phyloP scores from a whole-genome alignment of 2,797 vertebrate species.

The Hybognathus amarus region DNA sequence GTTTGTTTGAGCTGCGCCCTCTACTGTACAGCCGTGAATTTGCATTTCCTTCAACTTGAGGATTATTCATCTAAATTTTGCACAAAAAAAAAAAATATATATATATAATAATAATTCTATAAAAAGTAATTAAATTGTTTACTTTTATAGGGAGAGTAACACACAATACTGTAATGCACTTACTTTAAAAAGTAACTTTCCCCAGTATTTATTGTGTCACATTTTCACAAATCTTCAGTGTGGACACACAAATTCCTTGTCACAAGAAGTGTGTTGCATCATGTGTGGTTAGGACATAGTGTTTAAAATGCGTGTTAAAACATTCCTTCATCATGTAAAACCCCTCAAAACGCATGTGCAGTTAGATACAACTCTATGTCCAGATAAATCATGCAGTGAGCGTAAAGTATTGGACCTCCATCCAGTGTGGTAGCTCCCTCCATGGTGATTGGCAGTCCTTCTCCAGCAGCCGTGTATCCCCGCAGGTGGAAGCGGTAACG shows the following conservation, averaged over 20 bases:
- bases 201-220: neutral
- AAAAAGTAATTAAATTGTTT: neutral
- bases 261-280: neutral
- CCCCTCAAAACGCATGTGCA: neutral
- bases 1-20: neutral
- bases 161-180: neutral
- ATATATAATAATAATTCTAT: too few species aligned
- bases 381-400: neutral
- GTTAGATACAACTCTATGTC: neutral
- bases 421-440: conserved; percentile 84
- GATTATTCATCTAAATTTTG: neutral
- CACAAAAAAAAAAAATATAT: neutral
- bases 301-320: neutral
- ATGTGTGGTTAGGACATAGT: neutral
- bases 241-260: neutral
- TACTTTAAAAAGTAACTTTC: neutral
- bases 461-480: conserved; percentile 78
- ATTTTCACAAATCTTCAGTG: neutral
- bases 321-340: neutral
- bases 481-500: conserved; percentile 84
- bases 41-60: neutral
- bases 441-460: conserved; percentile 74
- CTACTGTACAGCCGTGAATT: neutral
- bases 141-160: neutral
- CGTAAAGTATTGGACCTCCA: conserved; percentile 72